Base-by-base conservation (phyloP, 1,140 invertebrate species). In the Battus philenor region DNA sequence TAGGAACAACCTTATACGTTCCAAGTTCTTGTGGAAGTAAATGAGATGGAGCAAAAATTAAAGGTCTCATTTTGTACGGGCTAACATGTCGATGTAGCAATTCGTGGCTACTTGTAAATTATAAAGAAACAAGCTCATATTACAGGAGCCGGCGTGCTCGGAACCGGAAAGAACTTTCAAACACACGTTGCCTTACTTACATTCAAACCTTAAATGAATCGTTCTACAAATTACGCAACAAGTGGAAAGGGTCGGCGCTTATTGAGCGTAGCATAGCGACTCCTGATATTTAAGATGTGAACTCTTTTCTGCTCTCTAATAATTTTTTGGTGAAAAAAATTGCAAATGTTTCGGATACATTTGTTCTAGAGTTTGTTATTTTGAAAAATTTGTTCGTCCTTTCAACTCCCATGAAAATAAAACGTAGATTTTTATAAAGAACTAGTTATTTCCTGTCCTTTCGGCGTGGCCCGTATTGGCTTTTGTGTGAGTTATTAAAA, bases 121-220 rank as follows among this genome's bases (percentile, higher is more conserved):
- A 41, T 54, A 50, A 57, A 57, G 56, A 57, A 63, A 52, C 50
- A 62, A 47, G 45, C 47, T 50, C 47, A 47, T 53, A 59, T 68
- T 57, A 59, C 61, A 65, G 65, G 50, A 22, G 43, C 55, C 65
- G 61, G 64, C 65, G 50, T 59, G 47, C 54, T 66, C 38, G 24
- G 45, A 51, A 50, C 54, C 48, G 47, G 47, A 56, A 58, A 65
- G 57, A 60, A 61, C 62, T 61, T 65, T 55, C 52, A 54, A 56
- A 63, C 52, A 59, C 47, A 56, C 58, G 55, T 55, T 59, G 50
- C 44, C 44, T 52, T 29, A 41, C 38, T 39, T 41, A 41, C 22
- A 29, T 41, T 41, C 47, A 22, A 51, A 51, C 59, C 50, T 47
- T 58, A 54, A 58, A 58, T 50, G 46, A 47, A 52, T 52, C 33